Percentiles rank a stretch among this genome's conserved stretches.
Conservation (phyloP, 92 coral and sea anemone species). For the Palythoa grandis region DNA sequence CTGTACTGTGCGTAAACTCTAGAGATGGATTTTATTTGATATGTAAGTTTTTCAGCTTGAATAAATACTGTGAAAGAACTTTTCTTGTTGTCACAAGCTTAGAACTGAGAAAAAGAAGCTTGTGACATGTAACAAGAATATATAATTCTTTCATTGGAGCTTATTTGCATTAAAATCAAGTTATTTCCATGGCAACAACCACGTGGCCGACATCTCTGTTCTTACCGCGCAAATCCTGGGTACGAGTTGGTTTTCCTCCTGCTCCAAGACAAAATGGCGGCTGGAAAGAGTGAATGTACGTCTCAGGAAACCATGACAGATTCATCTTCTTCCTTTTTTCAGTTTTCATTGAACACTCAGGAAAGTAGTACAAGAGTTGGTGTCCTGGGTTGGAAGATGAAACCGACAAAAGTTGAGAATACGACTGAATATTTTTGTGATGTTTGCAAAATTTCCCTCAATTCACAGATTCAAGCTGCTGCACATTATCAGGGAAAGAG, state of each 20-base stretch:
- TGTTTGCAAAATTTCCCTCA: constrained; percentile 73
- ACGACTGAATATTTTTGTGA: constrained; percentile 61
- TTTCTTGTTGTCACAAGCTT: no score
- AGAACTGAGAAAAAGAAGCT: no score
- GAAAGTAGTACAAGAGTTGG: constrained; percentile 7
- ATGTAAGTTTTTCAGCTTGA: no score
- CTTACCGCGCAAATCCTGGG: neutral
- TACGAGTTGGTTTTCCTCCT: neutral
- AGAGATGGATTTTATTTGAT: no score
- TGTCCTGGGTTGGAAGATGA: constrained; percentile 20
- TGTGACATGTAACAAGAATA: no score
- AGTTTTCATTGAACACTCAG: constrained; percentile 15
- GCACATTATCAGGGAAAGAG: constrained; percentile 86
- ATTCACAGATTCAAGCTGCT: constrained; percentile 79
- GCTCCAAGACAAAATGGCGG: neutral
- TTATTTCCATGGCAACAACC: neutral
- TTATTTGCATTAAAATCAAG: no score
- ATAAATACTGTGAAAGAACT: no score
- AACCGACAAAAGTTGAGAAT: constrained; percentile 16
- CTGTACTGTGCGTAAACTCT: no score
- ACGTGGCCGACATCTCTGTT: neutral
- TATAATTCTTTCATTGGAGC: no score
- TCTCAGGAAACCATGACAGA: neutral
- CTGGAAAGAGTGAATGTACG: neutral
- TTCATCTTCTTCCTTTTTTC: constrained; percentile 23